Percentiles rank a stretch among this genome's conserved stretches.
Conservation (phyloP, 2,797 vertebrate genomes). For the Sarcophilus harrisii region DNA sequence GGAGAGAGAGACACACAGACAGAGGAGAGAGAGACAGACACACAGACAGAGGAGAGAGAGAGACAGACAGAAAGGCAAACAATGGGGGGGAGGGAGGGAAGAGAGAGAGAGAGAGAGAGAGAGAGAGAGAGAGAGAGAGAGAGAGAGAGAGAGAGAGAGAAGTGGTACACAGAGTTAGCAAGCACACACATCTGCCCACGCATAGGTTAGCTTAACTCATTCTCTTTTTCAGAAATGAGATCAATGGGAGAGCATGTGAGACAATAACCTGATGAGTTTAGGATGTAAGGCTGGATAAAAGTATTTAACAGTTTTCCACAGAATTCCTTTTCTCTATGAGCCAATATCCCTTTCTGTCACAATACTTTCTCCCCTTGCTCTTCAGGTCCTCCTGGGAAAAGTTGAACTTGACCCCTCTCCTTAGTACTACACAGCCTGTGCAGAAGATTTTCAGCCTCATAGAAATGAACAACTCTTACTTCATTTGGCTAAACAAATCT, state of each 20-base stretch:
- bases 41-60: too few relatives aligned
- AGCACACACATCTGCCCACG: not conserved
- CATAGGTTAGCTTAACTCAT: not conserved
- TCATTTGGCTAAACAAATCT: not conserved
- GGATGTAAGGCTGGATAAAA: not conserved
- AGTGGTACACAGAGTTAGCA: not conserved
- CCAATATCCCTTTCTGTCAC: slow-evolving; percentile 2
- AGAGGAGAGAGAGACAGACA: too few relatives aligned
- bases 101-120: too few relatives aligned
- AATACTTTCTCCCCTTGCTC: not conserved
- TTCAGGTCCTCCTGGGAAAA: slow-evolving; percentile 23
- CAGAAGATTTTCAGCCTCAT: not conserved
- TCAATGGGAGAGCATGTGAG: not conserved
- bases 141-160: too few relatives aligned
- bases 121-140: too few relatives aligned
- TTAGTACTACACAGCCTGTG: not conserved
- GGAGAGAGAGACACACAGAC: too few relatives aligned
- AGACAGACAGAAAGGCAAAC: too few relatives aligned
- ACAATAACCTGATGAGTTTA: not conserved
- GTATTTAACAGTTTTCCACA: not conserved
- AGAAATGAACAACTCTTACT: not conserved
- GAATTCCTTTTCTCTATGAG: not conserved
- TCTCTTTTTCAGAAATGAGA: slow-evolving; percentile 11
- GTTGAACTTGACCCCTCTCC: not conserved
- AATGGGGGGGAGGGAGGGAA: too few relatives aligned